These are phyloP conservation scores for Conus canariensis DNA, from an alignment of 2,888 invertebrate species.

Conservation along the genomic window DNA sequence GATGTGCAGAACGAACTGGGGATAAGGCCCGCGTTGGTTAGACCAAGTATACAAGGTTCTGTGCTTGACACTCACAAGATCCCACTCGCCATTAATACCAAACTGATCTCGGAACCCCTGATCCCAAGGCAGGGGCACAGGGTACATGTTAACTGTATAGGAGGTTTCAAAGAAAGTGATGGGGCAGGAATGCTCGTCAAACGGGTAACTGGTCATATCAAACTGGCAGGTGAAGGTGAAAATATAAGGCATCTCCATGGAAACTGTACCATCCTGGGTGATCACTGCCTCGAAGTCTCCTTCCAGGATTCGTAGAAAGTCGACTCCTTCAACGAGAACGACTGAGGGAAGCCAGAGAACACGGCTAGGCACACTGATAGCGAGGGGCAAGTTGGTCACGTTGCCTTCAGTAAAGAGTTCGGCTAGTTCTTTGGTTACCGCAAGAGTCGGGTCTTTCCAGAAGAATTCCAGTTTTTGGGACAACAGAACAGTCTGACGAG, in stretches of 20 bases:
- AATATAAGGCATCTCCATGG: background rate
- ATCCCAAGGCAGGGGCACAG: background rate
- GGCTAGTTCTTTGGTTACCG: background rate
- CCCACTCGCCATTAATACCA: conserved; percentile 11
- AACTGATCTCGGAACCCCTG: background rate
- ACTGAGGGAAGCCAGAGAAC: background rate
- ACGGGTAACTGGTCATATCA: conserved; percentile 12
- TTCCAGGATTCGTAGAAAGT: background rate
- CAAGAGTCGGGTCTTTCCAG: background rate
- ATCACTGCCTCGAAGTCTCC: background rate
- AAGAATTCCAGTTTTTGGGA: background rate
- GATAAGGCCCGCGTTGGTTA: background rate
- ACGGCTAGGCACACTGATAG: background rate
- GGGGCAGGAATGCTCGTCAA: conserved; percentile 9
- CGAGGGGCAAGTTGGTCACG: background rate
- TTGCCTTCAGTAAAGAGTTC: conserved; percentile 4
- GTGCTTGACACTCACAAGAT: background rate
- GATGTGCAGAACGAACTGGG: conserved; percentile 1
- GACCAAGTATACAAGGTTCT: background rate
- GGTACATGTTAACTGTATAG: background rate
- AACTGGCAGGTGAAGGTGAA: background rate
- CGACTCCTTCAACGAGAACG: background rate
- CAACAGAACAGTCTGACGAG: background rate
- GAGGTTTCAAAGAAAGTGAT: background rate
- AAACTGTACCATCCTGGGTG: background rate